phyloP scores from a whole-genome alignment of 2,797 vertebrate species.

The Lacerta agilis region DNA sequence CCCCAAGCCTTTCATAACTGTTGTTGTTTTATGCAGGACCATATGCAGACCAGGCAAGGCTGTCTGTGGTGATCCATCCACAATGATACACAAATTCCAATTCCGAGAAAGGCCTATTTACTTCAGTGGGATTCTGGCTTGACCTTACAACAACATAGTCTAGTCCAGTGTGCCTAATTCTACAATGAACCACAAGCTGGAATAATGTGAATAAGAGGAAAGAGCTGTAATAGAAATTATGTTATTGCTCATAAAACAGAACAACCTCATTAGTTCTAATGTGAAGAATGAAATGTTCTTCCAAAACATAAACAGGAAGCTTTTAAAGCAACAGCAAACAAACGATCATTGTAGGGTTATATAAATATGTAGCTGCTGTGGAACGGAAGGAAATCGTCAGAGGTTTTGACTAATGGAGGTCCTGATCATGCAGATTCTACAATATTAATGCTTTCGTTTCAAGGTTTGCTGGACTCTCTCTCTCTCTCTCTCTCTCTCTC shows the following conservation, averaged over 20 bases:
- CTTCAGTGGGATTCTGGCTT: neutral
- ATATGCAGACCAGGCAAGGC: neutral
- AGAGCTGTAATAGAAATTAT: conserved; percentile 2
- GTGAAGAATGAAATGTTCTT: conserved; percentile 4
- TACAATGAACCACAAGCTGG: neutral
- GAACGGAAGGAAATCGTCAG: neutral
- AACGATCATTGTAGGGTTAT: neutral
- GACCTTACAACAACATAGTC: neutral
- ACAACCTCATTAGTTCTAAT: neutral
- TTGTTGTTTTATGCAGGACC: neutral
- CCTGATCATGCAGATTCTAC: conserved; percentile 6
- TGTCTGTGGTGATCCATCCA: neutral
- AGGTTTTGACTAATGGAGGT: neutral
- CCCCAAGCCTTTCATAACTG: conserved; percentile 15
- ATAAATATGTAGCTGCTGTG: conserved; percentile 4
- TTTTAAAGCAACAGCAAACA: neutral
- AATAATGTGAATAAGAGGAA: neutral
- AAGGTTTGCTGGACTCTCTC: neutral
- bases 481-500: neutral
- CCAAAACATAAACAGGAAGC: neutral
- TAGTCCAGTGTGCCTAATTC: neutral
- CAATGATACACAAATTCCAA: neutral
- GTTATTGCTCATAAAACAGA: neutral
- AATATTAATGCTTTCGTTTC: conserved; percentile 3
- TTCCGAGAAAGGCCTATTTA: neutral